Conservation (phyloP, 2,888 invertebrate genomes). For the Pyrgus malvae region DNA sequence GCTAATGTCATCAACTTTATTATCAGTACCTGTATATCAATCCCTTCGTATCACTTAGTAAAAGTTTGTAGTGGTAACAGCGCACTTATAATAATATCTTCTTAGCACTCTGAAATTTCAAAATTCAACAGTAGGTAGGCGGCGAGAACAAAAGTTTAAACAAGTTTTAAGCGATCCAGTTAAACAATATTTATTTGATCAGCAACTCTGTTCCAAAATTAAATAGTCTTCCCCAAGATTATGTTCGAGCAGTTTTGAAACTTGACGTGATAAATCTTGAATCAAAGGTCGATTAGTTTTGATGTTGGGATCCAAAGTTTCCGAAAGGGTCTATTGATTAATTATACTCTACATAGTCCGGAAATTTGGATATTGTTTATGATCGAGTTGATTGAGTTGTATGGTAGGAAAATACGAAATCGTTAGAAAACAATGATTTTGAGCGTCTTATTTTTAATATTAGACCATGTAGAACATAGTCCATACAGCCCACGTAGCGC, state of each 20-base stretch:
- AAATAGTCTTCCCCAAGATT: background rate
- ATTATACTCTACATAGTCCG: slow-evolving; percentile 14
- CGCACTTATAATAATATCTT: too few relatives aligned
- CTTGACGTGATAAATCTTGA: slow-evolving; percentile 20
- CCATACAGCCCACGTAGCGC: too few relatives aligned
- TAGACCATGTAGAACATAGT: too few relatives aligned
- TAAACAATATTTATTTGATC: background rate
- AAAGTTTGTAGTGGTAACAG: too few relatives aligned
- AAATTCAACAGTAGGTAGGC: too few relatives aligned
- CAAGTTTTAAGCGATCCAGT: background rate
- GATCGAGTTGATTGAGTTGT: slow-evolving; percentile 10
- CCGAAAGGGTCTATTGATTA: slow-evolving; percentile 22
- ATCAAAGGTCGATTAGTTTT: slow-evolving; percentile 20
- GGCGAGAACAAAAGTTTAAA: background rate
- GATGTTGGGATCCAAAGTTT: slow-evolving; percentile 20
- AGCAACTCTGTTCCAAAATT: background rate
- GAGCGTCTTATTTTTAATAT: too few relatives aligned
- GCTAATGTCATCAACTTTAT: too few relatives aligned
- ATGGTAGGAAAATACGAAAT: background rate
- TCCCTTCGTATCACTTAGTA: too few relatives aligned
- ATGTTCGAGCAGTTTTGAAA: slow-evolving; percentile 12
- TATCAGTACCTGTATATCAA: too few relatives aligned
- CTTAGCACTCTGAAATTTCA: too few relatives aligned
- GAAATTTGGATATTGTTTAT: slow-evolving; percentile 20
- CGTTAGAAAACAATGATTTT: too few relatives aligned